These are phyloP conservation scores for Platysteira castanea DNA, from an alignment of 2,113 vertebrate genomes.

Conservation along the genomic window DNA sequence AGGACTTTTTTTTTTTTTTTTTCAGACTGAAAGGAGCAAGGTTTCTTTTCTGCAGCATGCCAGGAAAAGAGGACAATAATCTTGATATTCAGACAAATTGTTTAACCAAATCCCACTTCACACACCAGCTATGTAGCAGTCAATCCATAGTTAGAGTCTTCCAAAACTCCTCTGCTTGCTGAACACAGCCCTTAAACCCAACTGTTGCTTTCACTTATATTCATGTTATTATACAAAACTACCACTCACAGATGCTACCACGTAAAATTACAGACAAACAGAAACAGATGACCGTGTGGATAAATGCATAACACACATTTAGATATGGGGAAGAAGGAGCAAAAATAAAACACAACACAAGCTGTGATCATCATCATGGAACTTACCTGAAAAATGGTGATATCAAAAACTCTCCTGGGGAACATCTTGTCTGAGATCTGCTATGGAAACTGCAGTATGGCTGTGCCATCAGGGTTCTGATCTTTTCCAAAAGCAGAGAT, in stretches of 20 bases:
- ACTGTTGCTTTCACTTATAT: constrained; percentile 4
- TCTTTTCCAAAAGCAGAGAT: background rate
- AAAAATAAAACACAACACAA: constrained; percentile 1
- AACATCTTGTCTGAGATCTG: background rate
- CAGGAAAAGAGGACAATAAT: background rate
- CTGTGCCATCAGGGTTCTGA: background rate
- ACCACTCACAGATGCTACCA: constrained; percentile 2
- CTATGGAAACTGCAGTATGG: background rate
- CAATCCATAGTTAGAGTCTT: background rate
- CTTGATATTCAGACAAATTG: background rate
- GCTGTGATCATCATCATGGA: background rate
- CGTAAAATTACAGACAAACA: constrained; percentile 32
- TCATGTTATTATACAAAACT: background rate
- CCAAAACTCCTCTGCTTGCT: background rate
- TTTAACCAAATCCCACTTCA: background rate
- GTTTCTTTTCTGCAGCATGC: background rate
- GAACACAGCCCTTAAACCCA: constrained; percentile 8
- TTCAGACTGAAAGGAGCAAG: background rate
- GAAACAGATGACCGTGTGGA: constrained; percentile 15
- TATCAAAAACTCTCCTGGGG: background rate
- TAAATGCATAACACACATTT: fast-evolving
- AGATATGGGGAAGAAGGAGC: background rate
- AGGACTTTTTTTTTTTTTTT: background rate
- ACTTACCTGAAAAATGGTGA: background rate
- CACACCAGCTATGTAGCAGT: background rate